Base-by-base conservation (phyloP, 2,888 invertebrate genomes). In the Phortica okadai region DNA sequence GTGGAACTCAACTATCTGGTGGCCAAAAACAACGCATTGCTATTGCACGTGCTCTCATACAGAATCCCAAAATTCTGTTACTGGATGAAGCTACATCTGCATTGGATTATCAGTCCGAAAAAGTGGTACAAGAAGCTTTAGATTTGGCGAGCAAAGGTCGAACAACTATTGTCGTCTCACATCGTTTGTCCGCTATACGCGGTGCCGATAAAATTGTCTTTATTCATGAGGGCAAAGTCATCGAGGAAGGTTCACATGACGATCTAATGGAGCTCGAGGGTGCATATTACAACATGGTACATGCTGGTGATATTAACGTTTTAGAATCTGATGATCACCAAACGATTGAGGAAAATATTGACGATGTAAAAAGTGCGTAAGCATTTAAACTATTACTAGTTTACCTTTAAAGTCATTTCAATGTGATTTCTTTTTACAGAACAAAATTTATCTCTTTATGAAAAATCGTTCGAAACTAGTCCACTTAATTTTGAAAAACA, bases 51-150 rank as follows among this genome's bases (percentile, higher is more conserved):
- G 97, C 97, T 0, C 91, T 97, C 42, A 95, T 97, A 25, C 92
- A 95, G 80, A 93, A 94, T 82, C 97, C 97, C 0, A 94, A 94
- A 83, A 95, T 97, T 79, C 92, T 96, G 16, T 92, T 96, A 0
- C 91, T 96, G 69, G 97, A 97, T 85, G 97, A 97, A 90, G 97
- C 96, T 0, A 97, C 97, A 0, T 97, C 96, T 0, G 97, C 97
- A 0, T 91, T 97, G 80, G 97, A 97, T 90, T 94, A 95, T 6
- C 94, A 95, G 82, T 96, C 96, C 79, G 97, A 97, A 89, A 94
- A 95, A 10, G 94, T 94, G 75, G 97, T 97, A 1, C 97, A 97
- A 90, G 94, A 94, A 64, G 96, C 97, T 0, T 89, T 97, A 82
- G 97, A 97, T 87, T 92, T 93, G 21, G 97, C 96, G 0, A 93